Base-by-base conservation (phyloP, 2,888 invertebrate species). In the Frankliniella fusca region DNA sequence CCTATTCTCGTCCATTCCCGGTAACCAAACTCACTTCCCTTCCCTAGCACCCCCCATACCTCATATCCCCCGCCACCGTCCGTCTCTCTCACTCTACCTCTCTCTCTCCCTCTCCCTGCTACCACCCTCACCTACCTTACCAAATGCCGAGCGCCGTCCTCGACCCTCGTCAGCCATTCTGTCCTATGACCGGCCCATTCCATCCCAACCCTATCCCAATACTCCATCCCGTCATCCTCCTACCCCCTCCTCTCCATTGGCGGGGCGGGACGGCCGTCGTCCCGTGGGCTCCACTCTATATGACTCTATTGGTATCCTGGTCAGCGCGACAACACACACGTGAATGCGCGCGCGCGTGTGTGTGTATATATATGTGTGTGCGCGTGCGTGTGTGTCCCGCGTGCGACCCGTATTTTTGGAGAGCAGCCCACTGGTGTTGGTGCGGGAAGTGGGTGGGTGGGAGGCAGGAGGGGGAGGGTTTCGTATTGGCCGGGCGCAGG, bases 181-280 rank as follows among this genome's bases (percentile, higher is more conserved):
- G 54, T 54, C 54, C 54, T 54, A 11, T 20, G 54, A 20, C 54
- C 54, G 18, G 54, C 15, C 18, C 54, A 12, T 54, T 20, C 54
- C 54, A 54, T 76, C 70, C 70, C 23, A 70, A 70, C 70, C 70
- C 70, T 76, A 23, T 70, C 23, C 70, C 70, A 70, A 61, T 61
- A n/a, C 23, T 23, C 70, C 23, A 70, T 70, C 70, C 1, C 23
- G 70, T 76, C n/a, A n/a, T 23, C 70, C 23, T 70, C 23, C 65
- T 9, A 23, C 65, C 65, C 65, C 65, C n/a, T n/a, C n/a, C n/a
- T n/a, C n/a, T n/a, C n/a, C n/a, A n/a, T n/a, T n/a, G n/a, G 38
- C 38, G 38, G 38, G 38, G 61, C 61, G 61, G 61, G 61, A 18
- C 18, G 61, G 15, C 18, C 23, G 8, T 5, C 23, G 2, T 27